These are phyloP conservation scores for Pygoscelis antarcticus DNA, from an alignment of 2,113 vertebrate species.

Conservation along the genomic window DNA sequence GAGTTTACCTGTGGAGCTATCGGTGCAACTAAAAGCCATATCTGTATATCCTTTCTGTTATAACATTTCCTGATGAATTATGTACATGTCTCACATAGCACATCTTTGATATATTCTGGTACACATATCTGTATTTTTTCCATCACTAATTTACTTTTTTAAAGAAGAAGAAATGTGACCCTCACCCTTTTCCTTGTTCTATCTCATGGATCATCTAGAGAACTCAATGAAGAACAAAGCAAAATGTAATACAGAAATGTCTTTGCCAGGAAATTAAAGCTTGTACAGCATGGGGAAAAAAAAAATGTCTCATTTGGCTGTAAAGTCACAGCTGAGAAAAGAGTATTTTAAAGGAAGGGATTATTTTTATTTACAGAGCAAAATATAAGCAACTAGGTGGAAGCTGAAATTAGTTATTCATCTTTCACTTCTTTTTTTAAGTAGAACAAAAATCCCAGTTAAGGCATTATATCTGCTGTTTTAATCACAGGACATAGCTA, in stretches of 20 bases:
- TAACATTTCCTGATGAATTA: neutral
- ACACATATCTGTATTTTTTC: neutral
- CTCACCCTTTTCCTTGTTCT: neutral
- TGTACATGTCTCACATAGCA: neutral
- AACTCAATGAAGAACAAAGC: neutral
- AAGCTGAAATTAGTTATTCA: neutral
- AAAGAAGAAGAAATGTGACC: neutral
- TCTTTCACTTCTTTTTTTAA: neutral
- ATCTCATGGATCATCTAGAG: neutral
- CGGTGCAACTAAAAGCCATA: neutral
- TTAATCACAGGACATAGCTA: neutral
- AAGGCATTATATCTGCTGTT: neutral
- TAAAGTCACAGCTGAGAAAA: neutral
- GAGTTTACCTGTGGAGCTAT: neutral
- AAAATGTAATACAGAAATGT: neutral
- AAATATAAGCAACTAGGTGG: neutral
- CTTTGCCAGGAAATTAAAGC: neutral
- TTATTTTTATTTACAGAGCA: neutral
- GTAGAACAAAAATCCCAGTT: neutral
- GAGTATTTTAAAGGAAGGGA: neutral
- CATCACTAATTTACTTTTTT: neutral
- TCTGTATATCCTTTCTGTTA: neutral
- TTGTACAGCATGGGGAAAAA: neutral
- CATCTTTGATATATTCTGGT: neutral
- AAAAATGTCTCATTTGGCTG: neutral